Evolutionary conservation across 2,113 vertebrate genomes (phyloP).

Genomic region (Paradisaea rubra): DNA sequence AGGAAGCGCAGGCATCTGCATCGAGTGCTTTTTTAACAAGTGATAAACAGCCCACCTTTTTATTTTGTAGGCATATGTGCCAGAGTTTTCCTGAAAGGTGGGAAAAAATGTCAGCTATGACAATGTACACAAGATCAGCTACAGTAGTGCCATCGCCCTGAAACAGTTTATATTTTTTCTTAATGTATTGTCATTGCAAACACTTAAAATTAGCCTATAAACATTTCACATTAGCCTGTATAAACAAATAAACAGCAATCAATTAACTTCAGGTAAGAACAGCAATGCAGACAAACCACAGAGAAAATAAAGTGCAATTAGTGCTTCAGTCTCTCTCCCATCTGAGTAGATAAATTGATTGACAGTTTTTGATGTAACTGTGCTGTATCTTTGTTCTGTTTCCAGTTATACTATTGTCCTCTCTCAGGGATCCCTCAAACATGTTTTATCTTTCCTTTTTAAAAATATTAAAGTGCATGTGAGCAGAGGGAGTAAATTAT

Average conservation of each 20-base stretch:
- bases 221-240: not conserved
- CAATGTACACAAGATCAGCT: not conserved
- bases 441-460: not conserved
- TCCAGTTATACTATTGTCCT: not conserved
- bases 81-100: not conserved
- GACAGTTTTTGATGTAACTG: not conserved
- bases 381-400: not conserved
- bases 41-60: not conserved
- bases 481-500: not conserved
- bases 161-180: not conserved
- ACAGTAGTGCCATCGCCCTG: not conserved
- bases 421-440: not conserved
- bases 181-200: not conserved
- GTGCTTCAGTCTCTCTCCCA: not conserved
- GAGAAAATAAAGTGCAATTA: not conserved
- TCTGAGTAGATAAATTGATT: not conserved
- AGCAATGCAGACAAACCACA: not conserved
- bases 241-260: constrained; percentile 25
- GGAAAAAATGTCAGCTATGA: not conserved
- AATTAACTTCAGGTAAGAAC: not conserved
- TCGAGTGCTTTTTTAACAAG: not conserved
- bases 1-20: not conserved
- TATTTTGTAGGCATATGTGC: not conserved
- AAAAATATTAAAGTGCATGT: not conserved
- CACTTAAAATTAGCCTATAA: not conserved